Evolutionary conservation across 2,888 invertebrate genomes (phyloP).

Genomic region (Rhagonycha lutea): DNA sequence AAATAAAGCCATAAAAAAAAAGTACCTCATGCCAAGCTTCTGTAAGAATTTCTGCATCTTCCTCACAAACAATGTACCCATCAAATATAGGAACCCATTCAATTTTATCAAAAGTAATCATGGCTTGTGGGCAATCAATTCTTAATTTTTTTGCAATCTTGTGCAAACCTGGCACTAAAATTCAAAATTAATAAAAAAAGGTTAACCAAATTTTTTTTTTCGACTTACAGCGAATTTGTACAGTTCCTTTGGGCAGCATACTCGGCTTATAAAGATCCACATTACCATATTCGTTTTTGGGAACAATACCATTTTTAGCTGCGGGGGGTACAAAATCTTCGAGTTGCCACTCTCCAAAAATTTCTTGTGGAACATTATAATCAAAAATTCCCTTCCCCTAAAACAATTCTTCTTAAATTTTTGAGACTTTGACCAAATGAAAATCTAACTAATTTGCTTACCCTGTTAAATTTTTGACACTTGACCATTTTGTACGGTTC

Average conservation of each 20-base stretch:
- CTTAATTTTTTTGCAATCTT: conserved; percentile 85
- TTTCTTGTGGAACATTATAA: conserved; percentile 76
- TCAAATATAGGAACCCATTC: conserved; percentile 84
- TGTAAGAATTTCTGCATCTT: conserved; percentile 78
- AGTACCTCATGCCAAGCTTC: conserved; percentile 85
- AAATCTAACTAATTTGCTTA: conserved; percentile 48
- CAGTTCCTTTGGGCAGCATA: conserved; percentile 92
- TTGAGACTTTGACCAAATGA: background rate
- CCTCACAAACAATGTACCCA: conserved; percentile 91
- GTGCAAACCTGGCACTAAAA: conserved; percentile 82
- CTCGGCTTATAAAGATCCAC: conserved; percentile 91
- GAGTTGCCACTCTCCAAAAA: conserved; percentile 96
- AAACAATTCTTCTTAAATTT: conserved; percentile 20
- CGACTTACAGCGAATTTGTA: conserved; percentile 76
- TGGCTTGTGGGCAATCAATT: conserved; percentile 93
- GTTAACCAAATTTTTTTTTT: background rate
- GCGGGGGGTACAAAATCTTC: conserved; percentile 88
- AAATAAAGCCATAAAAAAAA: background rate
- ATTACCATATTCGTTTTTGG: conserved; percentile 96
- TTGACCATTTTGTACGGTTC: conserved; percentile 93
- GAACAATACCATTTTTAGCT: conserved; percentile 90
- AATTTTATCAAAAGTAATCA: conserved; percentile 92
- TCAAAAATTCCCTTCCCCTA: conserved; percentile 65
- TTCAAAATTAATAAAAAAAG: conserved; percentile 13
- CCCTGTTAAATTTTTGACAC: conserved; percentile 85